phyloP scores from a whole-genome alignment of 2,888 invertebrate species.

The Sabellastarte sp. region DNA sequence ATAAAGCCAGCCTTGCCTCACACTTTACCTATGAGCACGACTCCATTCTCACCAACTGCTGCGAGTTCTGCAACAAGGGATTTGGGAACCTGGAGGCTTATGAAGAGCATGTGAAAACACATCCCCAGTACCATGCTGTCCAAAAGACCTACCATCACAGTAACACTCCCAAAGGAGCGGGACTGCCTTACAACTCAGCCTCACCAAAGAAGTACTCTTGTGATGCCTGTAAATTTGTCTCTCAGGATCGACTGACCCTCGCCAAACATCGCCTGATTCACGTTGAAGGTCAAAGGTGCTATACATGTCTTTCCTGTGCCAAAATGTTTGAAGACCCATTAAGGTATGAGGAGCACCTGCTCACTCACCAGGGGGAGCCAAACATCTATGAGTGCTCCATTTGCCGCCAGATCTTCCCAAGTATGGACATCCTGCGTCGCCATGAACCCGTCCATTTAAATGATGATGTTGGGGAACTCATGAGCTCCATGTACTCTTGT shows the following conservation, averaged over 20 bases:
- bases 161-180: background rate
- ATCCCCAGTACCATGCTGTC: conserved; percentile 21
- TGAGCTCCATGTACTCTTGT: background rate
- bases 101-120: conserved; percentile 29
- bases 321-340: conserved; percentile 24
- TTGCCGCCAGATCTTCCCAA: conserved; percentile 24
- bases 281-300: conserved; percentile 13
- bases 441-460: conserved; percentile 22
- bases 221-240: conserved; percentile 18
- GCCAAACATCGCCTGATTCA: conserved; percentile 23
- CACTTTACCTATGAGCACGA: conserved; percentile 27
- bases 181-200: background rate
- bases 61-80: conserved; percentile 30
- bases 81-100: conserved; percentile 21
- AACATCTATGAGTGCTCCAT: conserved; percentile 27
- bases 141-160: conserved; percentile 2
- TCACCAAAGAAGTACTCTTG: conserved; percentile 14
- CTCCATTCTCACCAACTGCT: conserved; percentile 18
- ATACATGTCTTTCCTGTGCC: conserved; percentile 23
- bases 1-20: conserved; percentile 15
- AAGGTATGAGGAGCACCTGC: conserved; percentile 23
- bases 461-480: background rate
- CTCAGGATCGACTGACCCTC: conserved; percentile 15
- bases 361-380: conserved; percentile 14
- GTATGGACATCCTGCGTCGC: conserved; percentile 13